phyloP scores from a whole-genome alignment of 2,888 invertebrate species.

The Hemithea aestivaria region DNA sequence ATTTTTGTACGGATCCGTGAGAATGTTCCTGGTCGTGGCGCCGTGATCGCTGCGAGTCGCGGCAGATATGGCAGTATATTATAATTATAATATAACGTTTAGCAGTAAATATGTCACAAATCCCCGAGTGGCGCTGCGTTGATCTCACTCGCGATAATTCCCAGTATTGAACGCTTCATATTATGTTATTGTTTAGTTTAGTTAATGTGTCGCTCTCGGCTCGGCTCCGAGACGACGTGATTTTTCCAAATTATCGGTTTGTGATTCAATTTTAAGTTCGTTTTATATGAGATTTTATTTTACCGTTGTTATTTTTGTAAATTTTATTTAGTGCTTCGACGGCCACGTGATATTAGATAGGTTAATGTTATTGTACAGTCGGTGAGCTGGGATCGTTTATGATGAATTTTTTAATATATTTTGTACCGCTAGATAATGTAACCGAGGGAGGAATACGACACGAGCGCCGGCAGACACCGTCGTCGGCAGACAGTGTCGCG shows the following conservation, averaged over 20 bases:
- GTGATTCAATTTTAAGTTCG: slow-evolving; percentile 53
- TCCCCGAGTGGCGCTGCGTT: slow-evolving; percentile 35
- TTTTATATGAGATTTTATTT: slow-evolving; percentile 66
- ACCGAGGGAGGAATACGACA: slow-evolving; percentile 9
- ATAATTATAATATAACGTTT: not conserved
- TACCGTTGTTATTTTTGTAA: slow-evolving; percentile 64
- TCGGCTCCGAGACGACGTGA: not conserved
- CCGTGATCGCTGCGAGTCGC: too few species aligned
- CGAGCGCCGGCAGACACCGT: too few species aligned
- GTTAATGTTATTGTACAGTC: slow-evolving; percentile 50
- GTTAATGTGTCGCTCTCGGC: not conserved
- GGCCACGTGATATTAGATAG: slow-evolving; percentile 72
- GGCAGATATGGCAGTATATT: too few species aligned
- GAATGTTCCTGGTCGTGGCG: slow-evolving; percentile 2
- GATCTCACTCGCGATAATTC: slow-evolving; percentile 53
- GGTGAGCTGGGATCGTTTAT: slow-evolving; percentile 26
- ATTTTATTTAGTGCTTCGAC: slow-evolving; percentile 67
- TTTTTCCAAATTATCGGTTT: slow-evolving; percentile 41
- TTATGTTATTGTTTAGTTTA: slow-evolving; percentile 17
- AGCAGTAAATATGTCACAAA: slow-evolving; percentile 43
- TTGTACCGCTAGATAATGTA: slow-evolving; percentile 18
- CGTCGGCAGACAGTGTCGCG: too few species aligned
- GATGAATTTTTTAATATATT: slow-evolving; percentile 33
- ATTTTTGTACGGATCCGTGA: slow-evolving; percentile 25
- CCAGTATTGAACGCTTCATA: slow-evolving; percentile 37